Conservation (phyloP, 1,140 invertebrate species). For the Conopomorpha cramerella region DNA sequence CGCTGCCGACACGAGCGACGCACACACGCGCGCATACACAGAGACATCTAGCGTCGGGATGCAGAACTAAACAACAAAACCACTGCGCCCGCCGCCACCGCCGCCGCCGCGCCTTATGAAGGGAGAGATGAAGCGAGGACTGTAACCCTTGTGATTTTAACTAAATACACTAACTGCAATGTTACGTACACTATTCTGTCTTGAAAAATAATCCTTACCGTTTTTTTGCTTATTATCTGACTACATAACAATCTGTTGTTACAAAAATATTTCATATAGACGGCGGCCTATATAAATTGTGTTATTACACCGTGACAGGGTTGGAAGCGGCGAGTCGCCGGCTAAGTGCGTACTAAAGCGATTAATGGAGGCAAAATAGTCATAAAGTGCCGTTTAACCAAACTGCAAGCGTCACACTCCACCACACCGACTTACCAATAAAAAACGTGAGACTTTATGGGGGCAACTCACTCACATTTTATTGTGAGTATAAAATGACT, state of each 20-base stretch:
- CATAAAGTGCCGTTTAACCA: slow-evolving; percentile 59
- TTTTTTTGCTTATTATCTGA: too few species aligned
- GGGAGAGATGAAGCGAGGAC: too few species aligned
- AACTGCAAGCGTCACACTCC: slow-evolving; percentile 57
- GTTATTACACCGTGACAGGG: slow-evolving; percentile 7
- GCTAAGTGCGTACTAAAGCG: slow-evolving; percentile 53
- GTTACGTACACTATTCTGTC: too few species aligned
- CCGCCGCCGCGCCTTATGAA: slow-evolving; percentile 8
- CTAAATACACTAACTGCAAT: too few species aligned
- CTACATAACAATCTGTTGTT: too few species aligned
- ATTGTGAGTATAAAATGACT: slow-evolving; percentile 61
- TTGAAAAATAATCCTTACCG: too few species aligned
- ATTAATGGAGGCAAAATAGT: slow-evolving; percentile 59
- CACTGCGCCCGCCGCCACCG: slow-evolving; percentile 8
- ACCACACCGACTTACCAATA: slow-evolving; percentile 50
- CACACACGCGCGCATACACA: slow-evolving; percentile 28
- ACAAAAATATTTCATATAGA: too few species aligned
- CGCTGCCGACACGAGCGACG: slow-evolving; percentile 33
- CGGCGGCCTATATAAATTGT: too few species aligned
- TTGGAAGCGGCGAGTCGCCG: slow-evolving; percentile 30
- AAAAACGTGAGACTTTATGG: slow-evolving; percentile 60
- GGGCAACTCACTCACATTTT: slow-evolving; percentile 59
- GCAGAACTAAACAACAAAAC: slow-evolving; percentile 13
- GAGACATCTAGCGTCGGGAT: slow-evolving; percentile 42
- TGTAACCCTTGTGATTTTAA: too few species aligned